Evolutionary conservation across 2,888 invertebrate species (phyloP).

Genomic region (Frankliniella intonsa): DNA sequence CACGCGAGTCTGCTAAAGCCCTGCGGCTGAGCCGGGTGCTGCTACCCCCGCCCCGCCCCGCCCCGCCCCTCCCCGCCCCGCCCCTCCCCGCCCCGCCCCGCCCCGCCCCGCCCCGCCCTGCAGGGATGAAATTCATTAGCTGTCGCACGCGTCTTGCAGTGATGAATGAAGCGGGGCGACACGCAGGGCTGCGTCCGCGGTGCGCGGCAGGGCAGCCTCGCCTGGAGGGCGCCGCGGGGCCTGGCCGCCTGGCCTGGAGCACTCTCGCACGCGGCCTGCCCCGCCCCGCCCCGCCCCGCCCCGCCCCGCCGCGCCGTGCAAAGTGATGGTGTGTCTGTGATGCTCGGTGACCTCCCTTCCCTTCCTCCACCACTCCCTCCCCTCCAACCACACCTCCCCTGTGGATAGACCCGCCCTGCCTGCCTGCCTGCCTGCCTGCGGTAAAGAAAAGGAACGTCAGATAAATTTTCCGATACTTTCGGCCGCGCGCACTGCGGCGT

Average conservation of each 20-base stretch:
- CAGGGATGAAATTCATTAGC: slow-evolving; percentile 21
- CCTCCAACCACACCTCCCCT: neutral
- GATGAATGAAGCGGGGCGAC: neutral
- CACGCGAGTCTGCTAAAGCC: too few species aligned
- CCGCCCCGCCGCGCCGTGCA: neutral
- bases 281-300: too few species aligned
- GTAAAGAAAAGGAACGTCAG: neutral
- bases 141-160: neutral
- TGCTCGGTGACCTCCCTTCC: neutral
- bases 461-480: slow-evolving; percentile 4
- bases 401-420: too few species aligned
- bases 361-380: too few species aligned
- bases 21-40: too few species aligned
- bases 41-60: too few species aligned
- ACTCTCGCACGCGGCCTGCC: neutral
- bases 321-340: slow-evolving; percentile 10
- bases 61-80: too few species aligned
- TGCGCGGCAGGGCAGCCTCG: neutral
- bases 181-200: neutral
- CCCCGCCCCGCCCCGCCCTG: neutral
- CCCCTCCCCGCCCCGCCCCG: neutral
- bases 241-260: neutral
- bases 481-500: neutral
- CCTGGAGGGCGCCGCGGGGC: neutral
- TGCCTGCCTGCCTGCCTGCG: neutral